Base-by-base conservation (phyloP, 2,113 vertebrate species). In the Onychostoma macrolepis region DNA sequence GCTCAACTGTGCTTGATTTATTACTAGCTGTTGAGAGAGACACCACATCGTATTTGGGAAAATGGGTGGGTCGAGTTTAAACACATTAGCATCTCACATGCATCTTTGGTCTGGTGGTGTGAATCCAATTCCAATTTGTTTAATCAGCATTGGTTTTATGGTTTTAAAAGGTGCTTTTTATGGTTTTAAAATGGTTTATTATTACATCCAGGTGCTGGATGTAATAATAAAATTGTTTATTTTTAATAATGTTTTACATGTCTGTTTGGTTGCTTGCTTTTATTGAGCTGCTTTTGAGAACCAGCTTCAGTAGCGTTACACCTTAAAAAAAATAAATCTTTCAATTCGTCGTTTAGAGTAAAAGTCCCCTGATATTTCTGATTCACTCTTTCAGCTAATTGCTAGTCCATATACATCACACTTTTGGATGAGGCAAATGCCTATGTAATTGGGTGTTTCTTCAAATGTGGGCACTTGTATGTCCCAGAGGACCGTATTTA, bases 1-100 rank as follows among this genome's bases (percentile, higher is more conserved):
- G 50, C 77, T 86, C 65, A 87, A 76, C 69, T 76, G 69, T 67
- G 28, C 71, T 87, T 84, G 86, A 87, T 87, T 87, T 84, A 84
- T 50, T 76, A 56, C 45, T 43, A 26, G 2, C 19, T 50, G 33
- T 45, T 36, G 71, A 79, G 81, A 77, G 45, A 50, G 28, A 76
- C 78, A 86, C 77, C 36, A n/a, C 41, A 72, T 72, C 10, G 2
- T 72, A 41, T 41, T 24, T 72, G 21, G 69, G 15, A 72, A 41
- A 72, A 72, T 53, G 41, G 28, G 67, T 74, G 65, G 85, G 38
- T 50, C 36, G 63, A 69, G 63, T 43, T 86, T 43, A 12, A 86
- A 21, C 24, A 58, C 61, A 80, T 69, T 36, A 80, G 24, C 19
- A 48, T 69, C 28, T 79, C 61, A 12, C 30, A 80, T 45, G 81